phyloP scores from a whole-genome alignment of 2,888 invertebrate genomes.

The Acanthosoma haemorrhoidale region DNA sequence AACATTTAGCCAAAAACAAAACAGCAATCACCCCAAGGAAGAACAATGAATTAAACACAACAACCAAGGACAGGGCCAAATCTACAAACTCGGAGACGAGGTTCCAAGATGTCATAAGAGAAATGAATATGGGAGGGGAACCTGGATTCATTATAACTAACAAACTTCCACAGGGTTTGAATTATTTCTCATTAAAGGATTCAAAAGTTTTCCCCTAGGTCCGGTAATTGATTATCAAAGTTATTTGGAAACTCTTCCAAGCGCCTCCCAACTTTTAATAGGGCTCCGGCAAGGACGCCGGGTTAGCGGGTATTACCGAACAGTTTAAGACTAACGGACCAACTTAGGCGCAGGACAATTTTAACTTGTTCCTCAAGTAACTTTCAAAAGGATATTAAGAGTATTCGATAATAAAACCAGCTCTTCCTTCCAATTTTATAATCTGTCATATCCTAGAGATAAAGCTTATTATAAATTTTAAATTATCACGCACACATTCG shows the following conservation, averaged over 20 bases:
- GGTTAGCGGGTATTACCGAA: not conserved
- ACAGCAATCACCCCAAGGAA: not conserved
- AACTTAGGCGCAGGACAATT: slow-evolving; percentile 25
- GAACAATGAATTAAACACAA: not conserved
- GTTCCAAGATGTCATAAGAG: slow-evolving; percentile 9
- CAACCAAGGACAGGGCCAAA: not conserved
- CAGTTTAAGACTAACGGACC: slow-evolving; percentile 25
- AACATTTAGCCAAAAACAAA: not conserved
- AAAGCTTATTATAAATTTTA: too few species aligned
- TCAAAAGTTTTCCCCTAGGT: slow-evolving; percentile 4
- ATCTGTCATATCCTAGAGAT: too few species aligned
- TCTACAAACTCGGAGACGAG: not conserved
- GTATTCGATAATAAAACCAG: not conserved
- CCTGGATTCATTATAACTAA: slow-evolving; percentile 27
- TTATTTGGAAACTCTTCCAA: slow-evolving; percentile 25
- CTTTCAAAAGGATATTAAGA: slow-evolving; percentile 13
- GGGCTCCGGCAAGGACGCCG: slow-evolving; percentile 1
- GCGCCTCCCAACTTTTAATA: slow-evolving; percentile 18
- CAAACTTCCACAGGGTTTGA: slow-evolving; percentile 17
- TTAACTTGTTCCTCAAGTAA: slow-evolving; percentile 10
- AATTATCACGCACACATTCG: too few species aligned
- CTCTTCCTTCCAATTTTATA: too few species aligned
- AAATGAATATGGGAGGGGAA: not conserved
- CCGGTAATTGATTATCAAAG: slow-evolving; percentile 28
- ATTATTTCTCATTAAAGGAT: slow-evolving; percentile 28